Base-by-base conservation (phyloP, 2,888 invertebrate genomes). In the Thyatira batis region DNA sequence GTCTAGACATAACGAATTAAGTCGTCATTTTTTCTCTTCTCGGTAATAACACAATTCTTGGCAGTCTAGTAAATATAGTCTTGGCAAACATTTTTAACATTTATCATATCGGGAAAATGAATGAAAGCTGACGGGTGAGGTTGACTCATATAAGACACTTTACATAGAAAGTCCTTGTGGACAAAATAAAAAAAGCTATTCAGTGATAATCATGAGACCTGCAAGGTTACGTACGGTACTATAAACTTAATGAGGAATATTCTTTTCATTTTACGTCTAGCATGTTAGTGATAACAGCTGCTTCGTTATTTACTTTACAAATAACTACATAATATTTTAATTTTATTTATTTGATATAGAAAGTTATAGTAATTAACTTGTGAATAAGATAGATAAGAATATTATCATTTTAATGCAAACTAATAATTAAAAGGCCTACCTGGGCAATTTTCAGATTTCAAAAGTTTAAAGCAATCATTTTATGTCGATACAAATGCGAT, bases 41-140 rank as follows among this genome's bases (percentile, higher is more conserved):
- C 82, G 80, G 89, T 89, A 89, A 85, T 89, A 89, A 85, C 86
- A 87, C 81, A 82, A 76, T 80, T 85, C 87, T 89, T 90, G 90
- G 89, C 90, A 90, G 84, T 76, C 73, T 72, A 74, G 73, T 81
- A 80, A 79, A 83, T 79, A 85, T 82, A 82, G 71, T 83, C 83
- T 89, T 91, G 90, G 89, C 91, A 90, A 84, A 78, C 80, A 78
- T 79, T 76, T 75, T 74, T 75, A 77, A 84, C 81, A 84, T 86
- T 84, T 84, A 84, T 85, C 80, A 79, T 76, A 80, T 80, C 80
- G 80, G 81, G 84, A 84, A 85, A 88, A 87, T 90, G 89, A 91
- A 91, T 89, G 90, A 89, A 89, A 87, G 84, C 82, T 82, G 85
- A 79, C 83, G 77, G 61, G 74, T 73, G 65, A 61, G 61, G 17